Evolutionary conservation across 2,797 vertebrate genomes (phyloP).

Genomic region (Lepilemur ruficaudatus): DNA sequence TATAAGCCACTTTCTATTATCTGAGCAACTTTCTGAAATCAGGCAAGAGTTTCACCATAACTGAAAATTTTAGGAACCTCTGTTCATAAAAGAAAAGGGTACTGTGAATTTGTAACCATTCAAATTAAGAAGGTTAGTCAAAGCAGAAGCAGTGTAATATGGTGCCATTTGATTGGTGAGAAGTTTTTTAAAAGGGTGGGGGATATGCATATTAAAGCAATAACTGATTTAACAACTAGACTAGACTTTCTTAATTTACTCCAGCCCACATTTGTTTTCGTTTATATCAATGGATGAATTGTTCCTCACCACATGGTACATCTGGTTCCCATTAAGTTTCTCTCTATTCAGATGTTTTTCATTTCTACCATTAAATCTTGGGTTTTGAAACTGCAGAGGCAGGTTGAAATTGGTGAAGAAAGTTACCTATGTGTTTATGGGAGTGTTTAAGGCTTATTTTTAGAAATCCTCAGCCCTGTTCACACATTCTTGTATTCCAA

Average conservation of each 20-base stretch:
- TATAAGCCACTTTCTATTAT: not conserved
- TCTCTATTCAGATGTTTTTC: conserved; percentile 73
- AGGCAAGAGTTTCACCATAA: not conserved
- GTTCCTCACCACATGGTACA: conserved; percentile 14
- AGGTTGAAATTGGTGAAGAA: conserved; percentile 72
- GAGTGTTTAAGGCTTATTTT: conserved; percentile 74
- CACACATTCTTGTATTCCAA: conserved; percentile 52
- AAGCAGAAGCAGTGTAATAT: not conserved
- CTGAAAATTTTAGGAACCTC: not conserved
- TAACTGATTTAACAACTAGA: not conserved
- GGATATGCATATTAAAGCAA: not conserved
- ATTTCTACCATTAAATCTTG: conserved; percentile 56
- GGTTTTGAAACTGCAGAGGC: conserved; percentile 62
- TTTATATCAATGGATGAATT: conserved; percentile 21
- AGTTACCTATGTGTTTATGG: conserved; percentile 74
- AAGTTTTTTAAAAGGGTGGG: not conserved
- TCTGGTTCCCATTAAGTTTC: conserved; percentile 64
- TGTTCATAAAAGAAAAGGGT: not conserved
- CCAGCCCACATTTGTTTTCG: not conserved
- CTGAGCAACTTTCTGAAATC: not conserved
- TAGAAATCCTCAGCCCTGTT: conserved; percentile 67
- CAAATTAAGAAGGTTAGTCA: not conserved
- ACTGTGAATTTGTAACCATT: not conserved
- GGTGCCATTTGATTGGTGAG: not conserved
- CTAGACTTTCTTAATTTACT: conserved; percentile 41